Evolutionary conservation across 2,797 vertebrate species (phyloP).

Genomic region (Ibycter americanus): DNA sequence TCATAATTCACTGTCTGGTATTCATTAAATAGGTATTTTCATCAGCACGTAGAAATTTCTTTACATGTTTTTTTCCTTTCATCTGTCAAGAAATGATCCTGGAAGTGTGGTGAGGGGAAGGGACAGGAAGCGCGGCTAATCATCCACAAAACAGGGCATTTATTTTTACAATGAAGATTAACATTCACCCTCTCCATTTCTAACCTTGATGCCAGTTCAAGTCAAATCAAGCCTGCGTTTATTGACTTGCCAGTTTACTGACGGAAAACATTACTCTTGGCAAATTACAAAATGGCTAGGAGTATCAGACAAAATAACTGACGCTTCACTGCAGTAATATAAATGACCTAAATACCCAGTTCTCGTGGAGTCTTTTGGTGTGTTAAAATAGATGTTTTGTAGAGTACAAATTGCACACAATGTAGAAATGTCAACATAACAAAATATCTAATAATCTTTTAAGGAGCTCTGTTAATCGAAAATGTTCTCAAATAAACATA

Average conservation of each 20-base stretch:
- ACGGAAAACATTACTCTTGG: constrained; percentile 44
- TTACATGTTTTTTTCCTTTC: background rate
- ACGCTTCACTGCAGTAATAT: constrained; percentile 52
- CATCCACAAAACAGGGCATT: background rate
- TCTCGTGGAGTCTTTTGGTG: constrained; percentile 12
- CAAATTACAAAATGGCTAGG: background rate
- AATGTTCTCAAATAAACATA: background rate
- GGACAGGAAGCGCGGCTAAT: background rate
- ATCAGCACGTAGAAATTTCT: background rate
- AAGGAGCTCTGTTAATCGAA: background rate
- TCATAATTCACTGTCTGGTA: background rate
- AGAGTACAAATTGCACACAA: background rate
- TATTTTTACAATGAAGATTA: background rate
- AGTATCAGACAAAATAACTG: constrained; percentile 52
- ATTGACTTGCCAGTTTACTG: constrained; percentile 48
- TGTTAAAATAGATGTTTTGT: constrained; percentile 8
- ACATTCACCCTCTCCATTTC: background rate
- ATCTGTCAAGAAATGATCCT: background rate
- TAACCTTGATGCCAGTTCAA: constrained; percentile 52
- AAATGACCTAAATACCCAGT: constrained; percentile 66
- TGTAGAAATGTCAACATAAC: background rate
- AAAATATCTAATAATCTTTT: background rate
- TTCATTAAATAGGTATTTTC: background rate
- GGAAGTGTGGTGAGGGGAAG: background rate
- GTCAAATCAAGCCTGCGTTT: constrained; percentile 33